phyloP scores from a whole-genome alignment of 2,797 vertebrate genomes.

The Vespertilio murinus region DNA sequence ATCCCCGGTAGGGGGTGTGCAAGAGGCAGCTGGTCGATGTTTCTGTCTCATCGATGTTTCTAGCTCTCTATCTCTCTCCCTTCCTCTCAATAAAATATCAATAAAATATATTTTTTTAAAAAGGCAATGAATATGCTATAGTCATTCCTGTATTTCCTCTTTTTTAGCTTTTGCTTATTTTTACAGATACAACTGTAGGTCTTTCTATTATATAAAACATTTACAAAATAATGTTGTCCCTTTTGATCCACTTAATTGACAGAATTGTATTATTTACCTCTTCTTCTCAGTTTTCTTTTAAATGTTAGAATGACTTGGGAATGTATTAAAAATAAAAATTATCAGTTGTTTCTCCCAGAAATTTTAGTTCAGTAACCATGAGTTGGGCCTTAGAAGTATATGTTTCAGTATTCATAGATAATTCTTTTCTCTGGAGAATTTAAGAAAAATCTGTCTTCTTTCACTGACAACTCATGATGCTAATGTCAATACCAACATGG shows the following conservation, averaged over 20 bases:
- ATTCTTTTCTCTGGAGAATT: not conserved
- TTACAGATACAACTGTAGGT: not conserved
- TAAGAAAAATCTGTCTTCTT: not conserved
- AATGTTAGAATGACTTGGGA: not conserved
- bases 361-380: not conserved
- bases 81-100: no score
- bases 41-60: no score
- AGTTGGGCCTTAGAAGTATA: not conserved
- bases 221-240: not conserved
- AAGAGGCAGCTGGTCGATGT: no score
- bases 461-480: not conserved
- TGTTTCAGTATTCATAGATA: not conserved
- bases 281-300: not conserved
- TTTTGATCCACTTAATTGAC: not conserved
- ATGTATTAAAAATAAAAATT: not conserved
- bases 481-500: fast-evolving
- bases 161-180: not conserved
- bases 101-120: no score
- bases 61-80: no score
- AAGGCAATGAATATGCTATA: not conserved
- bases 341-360: not conserved
- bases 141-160: not conserved
- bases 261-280: not conserved
- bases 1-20: no score
- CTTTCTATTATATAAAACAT: not conserved